Conservation (phyloP, 23 tunicate species). For the Diplosoma virens region DNA sequence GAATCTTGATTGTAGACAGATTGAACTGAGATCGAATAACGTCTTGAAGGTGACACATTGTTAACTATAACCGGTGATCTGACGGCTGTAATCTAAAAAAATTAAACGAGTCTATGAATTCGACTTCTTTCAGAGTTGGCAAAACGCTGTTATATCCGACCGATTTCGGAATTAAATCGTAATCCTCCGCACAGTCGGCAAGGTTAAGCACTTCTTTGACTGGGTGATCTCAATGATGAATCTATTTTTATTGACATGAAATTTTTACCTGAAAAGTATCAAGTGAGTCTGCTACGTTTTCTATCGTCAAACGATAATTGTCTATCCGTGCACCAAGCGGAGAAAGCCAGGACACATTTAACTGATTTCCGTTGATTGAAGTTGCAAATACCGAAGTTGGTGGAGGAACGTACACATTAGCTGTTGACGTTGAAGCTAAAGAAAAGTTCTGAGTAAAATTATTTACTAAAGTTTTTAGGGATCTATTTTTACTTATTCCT, state of each 20-base stretch:
- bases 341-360: conserved; percentile 56
- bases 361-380: conserved; percentile 11
- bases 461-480: too few relatives aligned
- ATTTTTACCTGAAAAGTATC: conserved; percentile 18
- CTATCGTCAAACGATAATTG: conserved; percentile 35
- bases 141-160: too few relatives aligned
- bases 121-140: too few relatives aligned
- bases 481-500: too few relatives aligned
- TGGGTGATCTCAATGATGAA: too few relatives aligned
- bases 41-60: conserved; percentile 16
- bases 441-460: too few relatives aligned
- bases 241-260: too few relatives aligned
- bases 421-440: background rate
- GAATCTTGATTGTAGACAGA: conserved; percentile 7
- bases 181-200: too few relatives aligned
- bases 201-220: too few relatives aligned
- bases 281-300: conserved; percentile 19
- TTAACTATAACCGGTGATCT: conserved; percentile 39
- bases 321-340: conserved; percentile 3
- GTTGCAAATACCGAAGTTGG: conserved; percentile 42
- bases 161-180: too few relatives aligned
- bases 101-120: too few relatives aligned
- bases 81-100: conserved; percentile 40
- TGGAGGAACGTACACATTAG: background rate
- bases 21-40: conserved; percentile 38